Conservation (phyloP, 2,113 vertebrate genomes). For the Pedionomus torquatus region DNA sequence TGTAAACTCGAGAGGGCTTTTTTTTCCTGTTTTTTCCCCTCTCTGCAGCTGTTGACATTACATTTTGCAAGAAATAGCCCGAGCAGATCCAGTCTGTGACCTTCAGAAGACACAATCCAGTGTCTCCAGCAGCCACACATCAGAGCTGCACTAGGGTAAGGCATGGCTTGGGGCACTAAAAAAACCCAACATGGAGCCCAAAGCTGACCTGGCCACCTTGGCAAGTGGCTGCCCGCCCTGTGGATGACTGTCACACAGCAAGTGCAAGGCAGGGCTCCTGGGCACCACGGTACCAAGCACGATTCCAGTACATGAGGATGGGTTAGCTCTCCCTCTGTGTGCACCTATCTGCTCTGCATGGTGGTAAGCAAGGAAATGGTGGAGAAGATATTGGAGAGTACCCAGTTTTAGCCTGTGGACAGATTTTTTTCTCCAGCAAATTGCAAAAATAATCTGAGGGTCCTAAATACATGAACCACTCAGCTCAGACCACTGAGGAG, state of each 20-base stretch:
- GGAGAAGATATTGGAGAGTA: neutral
- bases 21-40: neutral
- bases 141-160: rapidly evolving
- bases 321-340: neutral
- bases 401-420: neutral
- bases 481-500: neutral
- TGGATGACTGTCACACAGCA: neutral
- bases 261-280: neutral
- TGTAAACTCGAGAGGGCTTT: neutral
- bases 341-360: neutral
- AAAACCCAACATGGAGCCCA: neutral
- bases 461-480: neutral
- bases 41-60: neutral
- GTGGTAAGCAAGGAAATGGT: neutral
- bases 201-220: neutral
- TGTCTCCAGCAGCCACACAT: neutral
- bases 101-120: neutral
- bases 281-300: neutral
- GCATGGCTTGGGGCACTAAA: neutral
- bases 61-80: neutral
- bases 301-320: neutral
- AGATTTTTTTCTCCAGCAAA: neutral
- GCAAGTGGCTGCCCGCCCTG: neutral
- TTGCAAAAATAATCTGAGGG: neutral
- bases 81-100: neutral